Base-by-base conservation (phyloP, 2,113 vertebrate genomes). In the Entomyzon cyanotis region DNA sequence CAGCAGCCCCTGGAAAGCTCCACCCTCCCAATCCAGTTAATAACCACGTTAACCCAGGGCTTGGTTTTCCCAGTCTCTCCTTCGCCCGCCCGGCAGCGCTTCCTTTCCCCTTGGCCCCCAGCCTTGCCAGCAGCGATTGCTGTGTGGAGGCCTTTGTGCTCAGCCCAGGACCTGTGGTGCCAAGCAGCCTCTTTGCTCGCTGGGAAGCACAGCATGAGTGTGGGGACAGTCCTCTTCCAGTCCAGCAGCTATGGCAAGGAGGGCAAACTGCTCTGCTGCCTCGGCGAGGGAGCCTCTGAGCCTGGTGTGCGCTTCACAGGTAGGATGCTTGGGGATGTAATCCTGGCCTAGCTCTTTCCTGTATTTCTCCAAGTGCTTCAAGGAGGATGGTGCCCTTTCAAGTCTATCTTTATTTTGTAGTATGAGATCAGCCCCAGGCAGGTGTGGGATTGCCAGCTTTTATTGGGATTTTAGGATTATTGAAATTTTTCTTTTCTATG, bases 191-290 rank as follows among this genome's bases (percentile, higher is more conserved):
- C 63, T 87, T 56, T 44, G 75, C 69, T 73, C 47, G 41, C 93
- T 92, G 82, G 11, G 35, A 49, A 75, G 62, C 62, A 16, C 93
- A 97, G 91, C 75, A 99, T 99, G 99, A 95, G 97, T 46, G 90
- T 99, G 93, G 98, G 97, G 76, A 98, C 98, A 1, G 94, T 97
- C 82, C 96, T 99, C 9, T 97, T 98, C 93, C 98, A 98, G 89
- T 98, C 97, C 68, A 97, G 96, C 94, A 98, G 97, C 97, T 99
- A 99, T 90, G 98, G 98, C 63, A 98, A 98, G 89, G 98, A 98
- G 96, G 77, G 94, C 13, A 91, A 71, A 17, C 85, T 98, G 56
- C 97, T 96, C 52, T 85, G 97, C 85, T 97, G 94, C 80, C 96
- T 97, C 13, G 70, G 97, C 21, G 27, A 97, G 86, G 85, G 85